These are phyloP conservation scores for Etheostoma spectabile DNA, from an alignment of 2,113 vertebrate species.

Conservation along the genomic window DNA sequence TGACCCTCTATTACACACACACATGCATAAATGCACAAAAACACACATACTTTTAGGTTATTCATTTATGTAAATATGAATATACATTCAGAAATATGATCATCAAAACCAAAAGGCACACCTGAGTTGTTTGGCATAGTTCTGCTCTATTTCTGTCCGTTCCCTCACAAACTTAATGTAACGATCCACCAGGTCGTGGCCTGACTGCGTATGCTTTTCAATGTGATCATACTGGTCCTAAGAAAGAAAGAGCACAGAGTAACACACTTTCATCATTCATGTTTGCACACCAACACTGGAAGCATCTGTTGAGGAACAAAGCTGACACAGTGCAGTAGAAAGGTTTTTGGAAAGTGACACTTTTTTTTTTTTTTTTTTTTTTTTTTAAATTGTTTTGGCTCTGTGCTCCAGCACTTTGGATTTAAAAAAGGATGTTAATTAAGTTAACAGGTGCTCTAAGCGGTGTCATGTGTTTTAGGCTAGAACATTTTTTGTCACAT, in stretches of 20 bases:
- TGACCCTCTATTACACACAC: conserved; percentile 6
- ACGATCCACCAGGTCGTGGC: conserved; percentile 88
- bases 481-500: no score
- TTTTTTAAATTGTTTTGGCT: not conserved
- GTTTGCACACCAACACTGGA: not conserved
- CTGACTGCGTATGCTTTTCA: conserved; percentile 90
- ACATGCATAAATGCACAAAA: not conserved
- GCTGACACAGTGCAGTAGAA: not conserved
- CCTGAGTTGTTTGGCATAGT: conserved; percentile 90
- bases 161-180: conserved; percentile 93
- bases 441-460: not conserved
- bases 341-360: not conserved
- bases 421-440: not conserved
- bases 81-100: not conserved
- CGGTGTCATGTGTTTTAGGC: no score
- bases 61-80: not conserved
- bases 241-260: not conserved
- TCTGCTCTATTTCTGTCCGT: conserved; percentile 88
- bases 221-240: conserved; percentile 91
- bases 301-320: not conserved
- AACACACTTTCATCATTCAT: conserved; percentile 3
- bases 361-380: no score
- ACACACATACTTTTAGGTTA: not conserved
- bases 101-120: conserved; percentile 12
- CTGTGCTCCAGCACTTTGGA: not conserved